Evolutionary conservation across 2,113 vertebrate species (phyloP).

Genomic region (Gymnarchus niloticus): DNA sequence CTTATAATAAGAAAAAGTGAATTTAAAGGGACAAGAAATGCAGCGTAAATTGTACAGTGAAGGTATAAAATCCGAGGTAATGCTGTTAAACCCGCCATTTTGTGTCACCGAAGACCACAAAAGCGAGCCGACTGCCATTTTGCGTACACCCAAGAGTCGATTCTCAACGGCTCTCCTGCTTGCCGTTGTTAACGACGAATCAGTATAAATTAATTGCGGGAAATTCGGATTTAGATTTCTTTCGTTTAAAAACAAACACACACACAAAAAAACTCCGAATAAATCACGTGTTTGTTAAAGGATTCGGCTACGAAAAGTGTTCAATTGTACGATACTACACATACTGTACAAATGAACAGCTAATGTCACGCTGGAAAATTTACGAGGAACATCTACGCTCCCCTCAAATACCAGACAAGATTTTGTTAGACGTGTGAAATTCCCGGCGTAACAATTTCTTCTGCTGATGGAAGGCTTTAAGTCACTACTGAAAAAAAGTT

Average conservation of each 20-base stretch:
- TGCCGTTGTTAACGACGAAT: neutral
- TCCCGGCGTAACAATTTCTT: neutral
- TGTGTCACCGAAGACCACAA: neutral
- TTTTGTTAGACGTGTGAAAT: neutral
- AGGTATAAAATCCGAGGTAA: neutral
- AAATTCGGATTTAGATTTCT: too few species aligned
- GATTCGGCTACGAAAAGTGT: neutral
- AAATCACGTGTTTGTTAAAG: neutral
- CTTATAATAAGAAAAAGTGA: too few species aligned
- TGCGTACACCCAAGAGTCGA: neutral
- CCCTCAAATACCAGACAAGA: neutral
- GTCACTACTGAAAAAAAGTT: neutral
- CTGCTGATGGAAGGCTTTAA: neutral
- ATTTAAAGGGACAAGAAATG: neutral
- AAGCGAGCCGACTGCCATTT: constrained; percentile 2
- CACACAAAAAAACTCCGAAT: neutral
- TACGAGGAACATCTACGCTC: neutral
- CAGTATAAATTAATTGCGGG: neutral
- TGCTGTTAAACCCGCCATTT: constrained; percentile 4
- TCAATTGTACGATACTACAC: neutral
- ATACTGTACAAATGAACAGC: neutral
- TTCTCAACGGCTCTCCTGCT: neutral
- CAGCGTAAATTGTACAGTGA: neutral
- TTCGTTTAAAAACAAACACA: too few species aligned
- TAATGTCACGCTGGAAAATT: neutral